These are phyloP conservation scores for Chrysina gloriosa DNA, from an alignment of 2,888 invertebrate species.

Conservation along the genomic window DNA sequence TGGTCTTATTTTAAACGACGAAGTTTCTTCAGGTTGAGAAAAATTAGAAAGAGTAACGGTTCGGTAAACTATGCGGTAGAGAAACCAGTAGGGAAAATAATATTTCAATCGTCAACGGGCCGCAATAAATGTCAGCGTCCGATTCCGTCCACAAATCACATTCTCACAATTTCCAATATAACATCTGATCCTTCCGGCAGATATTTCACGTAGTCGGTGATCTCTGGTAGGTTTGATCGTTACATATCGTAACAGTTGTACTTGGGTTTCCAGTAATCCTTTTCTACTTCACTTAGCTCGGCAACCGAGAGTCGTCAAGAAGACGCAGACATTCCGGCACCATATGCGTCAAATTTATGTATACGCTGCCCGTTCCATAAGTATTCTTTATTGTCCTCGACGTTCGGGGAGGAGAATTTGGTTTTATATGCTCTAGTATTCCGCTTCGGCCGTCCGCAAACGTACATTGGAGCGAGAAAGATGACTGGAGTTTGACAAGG, in stretches of 20 bases:
- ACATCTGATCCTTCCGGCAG: too few species aligned
- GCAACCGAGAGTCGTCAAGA: slow-evolving; percentile 49
- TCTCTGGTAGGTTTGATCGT: too few species aligned
- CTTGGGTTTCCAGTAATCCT: not conserved
- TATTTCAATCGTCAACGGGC: too few species aligned
- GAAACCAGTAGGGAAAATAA: too few species aligned
- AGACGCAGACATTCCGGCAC: slow-evolving; percentile 57
- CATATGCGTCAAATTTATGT: slow-evolving; percentile 53
- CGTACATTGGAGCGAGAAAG: not conserved
- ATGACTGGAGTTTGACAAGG: slow-evolving; percentile 3
- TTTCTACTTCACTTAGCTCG: slow-evolving; percentile 1
- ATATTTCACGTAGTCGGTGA: too few species aligned
- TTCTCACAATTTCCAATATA: too few species aligned
- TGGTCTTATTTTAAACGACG: too few species aligned
- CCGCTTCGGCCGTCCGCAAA: slow-evolving; percentile 10
- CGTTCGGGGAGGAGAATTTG: slow-evolving; percentile 6
- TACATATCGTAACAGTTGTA: not conserved
- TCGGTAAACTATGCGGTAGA: too few species aligned
- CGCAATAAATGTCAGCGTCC: too few species aligned
- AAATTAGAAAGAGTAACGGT: too few species aligned
- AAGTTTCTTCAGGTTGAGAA: too few species aligned
- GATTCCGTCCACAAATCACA: too few species aligned
- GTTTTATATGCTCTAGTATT: slow-evolving; percentile 22
- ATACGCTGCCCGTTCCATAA: slow-evolving; percentile 17
- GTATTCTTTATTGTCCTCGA: slow-evolving; percentile 25